Evolutionary conservation across 2,797 vertebrate genomes (phyloP).

Genomic region (Lagorchestes hirsutus): DNA sequence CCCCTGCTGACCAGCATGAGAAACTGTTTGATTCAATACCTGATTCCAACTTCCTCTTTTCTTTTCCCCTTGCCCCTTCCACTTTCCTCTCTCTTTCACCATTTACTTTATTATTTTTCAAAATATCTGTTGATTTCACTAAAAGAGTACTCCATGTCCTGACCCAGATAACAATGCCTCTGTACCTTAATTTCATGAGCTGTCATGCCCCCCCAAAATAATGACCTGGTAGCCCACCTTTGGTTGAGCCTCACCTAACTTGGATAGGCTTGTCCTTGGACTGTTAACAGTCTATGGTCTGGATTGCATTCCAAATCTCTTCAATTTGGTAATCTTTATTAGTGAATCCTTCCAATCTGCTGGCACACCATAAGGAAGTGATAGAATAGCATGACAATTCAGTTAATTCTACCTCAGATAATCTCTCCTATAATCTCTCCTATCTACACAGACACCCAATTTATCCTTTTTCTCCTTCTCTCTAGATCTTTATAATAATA

Average conservation of each 20-base stretch:
- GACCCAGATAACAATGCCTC: neutral
- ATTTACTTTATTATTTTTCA: conserved; percentile 41
- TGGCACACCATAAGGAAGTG: neutral
- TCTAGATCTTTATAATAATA: neutral
- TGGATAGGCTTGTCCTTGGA: neutral
- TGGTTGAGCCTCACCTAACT: neutral
- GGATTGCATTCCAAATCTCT: neutral
- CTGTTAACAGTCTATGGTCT: neutral
- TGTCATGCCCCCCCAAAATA: neutral
- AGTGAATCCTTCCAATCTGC: neutral
- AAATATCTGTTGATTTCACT: neutral
- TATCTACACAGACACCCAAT: neutral
- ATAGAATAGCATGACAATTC: neutral
- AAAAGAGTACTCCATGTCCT: neutral
- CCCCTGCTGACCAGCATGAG: neutral
- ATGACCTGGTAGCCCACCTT: neutral
- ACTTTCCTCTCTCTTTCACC: neutral
- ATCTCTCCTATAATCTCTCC: neutral
- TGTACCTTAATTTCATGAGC: neutral
- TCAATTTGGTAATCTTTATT: neutral
- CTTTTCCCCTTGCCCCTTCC: neutral
- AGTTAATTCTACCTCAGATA: neutral
- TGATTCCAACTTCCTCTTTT: conserved; percentile 38
- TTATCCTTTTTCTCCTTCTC: neutral
- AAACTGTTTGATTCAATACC: conserved; percentile 44